phyloP scores from a whole-genome alignment of 2,888 invertebrate genomes.

The Spodoptera littoralis region DNA sequence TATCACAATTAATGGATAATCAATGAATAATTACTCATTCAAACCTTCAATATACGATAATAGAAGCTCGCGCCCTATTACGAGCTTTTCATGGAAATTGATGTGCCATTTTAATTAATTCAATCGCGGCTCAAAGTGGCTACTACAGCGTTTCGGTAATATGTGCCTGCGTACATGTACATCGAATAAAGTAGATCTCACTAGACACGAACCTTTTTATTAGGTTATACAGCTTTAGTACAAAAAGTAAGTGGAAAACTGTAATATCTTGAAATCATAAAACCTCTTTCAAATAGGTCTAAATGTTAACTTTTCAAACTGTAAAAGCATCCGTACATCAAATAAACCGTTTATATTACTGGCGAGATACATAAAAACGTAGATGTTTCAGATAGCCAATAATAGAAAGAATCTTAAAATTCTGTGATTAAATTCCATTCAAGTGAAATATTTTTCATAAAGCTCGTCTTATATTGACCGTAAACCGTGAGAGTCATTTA shows the following conservation, averaged over 20 bases:
- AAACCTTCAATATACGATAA: conserved; percentile 30
- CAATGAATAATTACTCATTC: conserved; percentile 51
- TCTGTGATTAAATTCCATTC: conserved; percentile 45
- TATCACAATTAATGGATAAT: conserved; percentile 47
- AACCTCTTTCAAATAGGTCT: background rate
- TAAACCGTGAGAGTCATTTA: conserved; percentile 74
- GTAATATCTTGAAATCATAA: background rate
- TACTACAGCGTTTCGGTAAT: background rate
- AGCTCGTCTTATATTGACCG: conserved; percentile 61
- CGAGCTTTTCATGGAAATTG: conserved; percentile 28
- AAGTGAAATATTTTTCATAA: conserved; percentile 51
- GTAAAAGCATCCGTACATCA: conserved; percentile 1
- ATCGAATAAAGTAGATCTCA: too few relatives aligned
- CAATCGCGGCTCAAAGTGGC: conserved; percentile 2
- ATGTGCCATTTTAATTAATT: conserved; percentile 30
- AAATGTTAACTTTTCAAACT: conserved; percentile 17
- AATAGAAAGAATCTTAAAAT: conserved; percentile 26
- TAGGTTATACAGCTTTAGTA: too few relatives aligned
- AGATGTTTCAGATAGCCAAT: conserved; percentile 10
- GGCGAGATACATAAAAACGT: conserved; percentile 31
- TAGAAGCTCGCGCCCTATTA: conserved; percentile 19
- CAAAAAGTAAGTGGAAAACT: too few relatives aligned
- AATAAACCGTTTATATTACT: conserved; percentile 19
- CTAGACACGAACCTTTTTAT: too few relatives aligned
- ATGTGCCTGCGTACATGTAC: too few relatives aligned